Evolutionary conservation across 2,888 invertebrate species (phyloP), one percentile per base, ranked within the genome.

Genomic region (Margaritifera margaritifera): DNA sequence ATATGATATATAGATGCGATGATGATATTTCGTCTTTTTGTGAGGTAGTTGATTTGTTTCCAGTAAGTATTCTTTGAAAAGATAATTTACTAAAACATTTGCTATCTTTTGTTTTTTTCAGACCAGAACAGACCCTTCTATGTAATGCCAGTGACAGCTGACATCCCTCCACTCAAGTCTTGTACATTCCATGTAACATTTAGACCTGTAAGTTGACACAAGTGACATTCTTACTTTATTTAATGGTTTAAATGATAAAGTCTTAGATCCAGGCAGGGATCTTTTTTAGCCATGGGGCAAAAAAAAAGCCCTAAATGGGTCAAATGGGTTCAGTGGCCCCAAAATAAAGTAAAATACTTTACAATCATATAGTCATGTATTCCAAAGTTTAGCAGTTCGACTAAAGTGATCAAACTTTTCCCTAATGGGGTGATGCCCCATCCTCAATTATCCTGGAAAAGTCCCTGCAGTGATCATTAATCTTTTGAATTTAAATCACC

Each of bases 181-280:
- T 82, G 85, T 69, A 80, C 87, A 22, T 89, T 89, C 79, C 82
- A 83, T 66, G 84, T 90, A 67, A 83, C 84, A 24, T 90, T 90
- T 75, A 85, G 80, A 72, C 89, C 90, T 20, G 90, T 89, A 79
- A 86, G 88, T 86, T 20, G 11, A 42, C 11, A 42, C 2, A 11
- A 42, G 11, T 15, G 15, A 11, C 42, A 42, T 42, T 19, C 27
- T 22, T 24, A 24, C 11, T 0, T 2, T 20, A 8, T 62, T 11
- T 52, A 42, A 15, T 42, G 11, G 11, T 31, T 42, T 42, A 42
- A 15, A 42, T 42, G 42, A 42, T 42, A 42, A 42, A 42, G 42
- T 42, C 42, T 42, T 15, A 6, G 22, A 55, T 55, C 22, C 55
- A 55, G 22, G 19, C 6, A 55, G 2, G 15, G 15, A 20, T 15